These are phyloP conservation scores for Drosophila leontia DNA, from an alignment of 1,140 invertebrate genomes.

Conservation along the genomic window DNA sequence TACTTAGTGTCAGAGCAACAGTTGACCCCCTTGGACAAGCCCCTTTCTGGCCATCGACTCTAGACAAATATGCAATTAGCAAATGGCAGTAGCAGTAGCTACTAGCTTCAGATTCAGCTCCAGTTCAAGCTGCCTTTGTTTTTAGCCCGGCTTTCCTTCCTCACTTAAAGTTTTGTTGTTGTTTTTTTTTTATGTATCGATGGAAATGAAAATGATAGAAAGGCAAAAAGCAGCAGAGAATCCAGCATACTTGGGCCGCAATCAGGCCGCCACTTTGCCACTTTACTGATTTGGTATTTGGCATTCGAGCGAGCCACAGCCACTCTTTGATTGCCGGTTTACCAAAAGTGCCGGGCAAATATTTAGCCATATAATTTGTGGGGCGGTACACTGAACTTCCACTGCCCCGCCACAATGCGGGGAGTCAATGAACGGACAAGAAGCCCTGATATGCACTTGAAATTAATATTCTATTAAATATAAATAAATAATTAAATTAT, in stretches of 20 bases:
- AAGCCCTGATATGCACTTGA: slow-evolving; percentile 23
- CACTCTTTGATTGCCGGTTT: slow-evolving; percentile 67
- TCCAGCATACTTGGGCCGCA: slow-evolving; percentile 41
- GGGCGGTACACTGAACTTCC: slow-evolving; percentile 51
- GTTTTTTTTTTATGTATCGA: slow-evolving; percentile 52
- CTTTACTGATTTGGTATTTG: slow-evolving; percentile 62
- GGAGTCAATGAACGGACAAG: slow-evolving; percentile 63
- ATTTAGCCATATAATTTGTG: slow-evolving; percentile 79
- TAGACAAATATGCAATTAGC: slow-evolving; percentile 78
- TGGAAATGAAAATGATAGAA: slow-evolving; percentile 77
- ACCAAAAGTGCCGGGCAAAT: slow-evolving; percentile 75
- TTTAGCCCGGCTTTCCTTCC: slow-evolving; percentile 35
- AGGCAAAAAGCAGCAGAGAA: slow-evolving; percentile 33
- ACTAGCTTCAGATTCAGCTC: slow-evolving; percentile 48
- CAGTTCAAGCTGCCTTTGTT: slow-evolving; percentile 21
- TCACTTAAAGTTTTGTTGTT: not conserved
- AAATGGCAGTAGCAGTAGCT: slow-evolving; percentile 33
- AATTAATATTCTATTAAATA: not conserved
- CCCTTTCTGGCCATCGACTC: slow-evolving; percentile 36
- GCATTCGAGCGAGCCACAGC: slow-evolving; percentile 38
- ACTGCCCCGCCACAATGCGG: slow-evolving; percentile 5
- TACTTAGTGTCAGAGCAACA: slow-evolving; percentile 76
- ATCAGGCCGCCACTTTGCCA: slow-evolving; percentile 67
- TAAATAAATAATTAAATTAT: not conserved
- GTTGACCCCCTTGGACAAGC: slow-evolving; percentile 52